phyloP scores from a whole-genome alignment of 1,140 invertebrate genomes.

The Drosophila ambigua region DNA sequence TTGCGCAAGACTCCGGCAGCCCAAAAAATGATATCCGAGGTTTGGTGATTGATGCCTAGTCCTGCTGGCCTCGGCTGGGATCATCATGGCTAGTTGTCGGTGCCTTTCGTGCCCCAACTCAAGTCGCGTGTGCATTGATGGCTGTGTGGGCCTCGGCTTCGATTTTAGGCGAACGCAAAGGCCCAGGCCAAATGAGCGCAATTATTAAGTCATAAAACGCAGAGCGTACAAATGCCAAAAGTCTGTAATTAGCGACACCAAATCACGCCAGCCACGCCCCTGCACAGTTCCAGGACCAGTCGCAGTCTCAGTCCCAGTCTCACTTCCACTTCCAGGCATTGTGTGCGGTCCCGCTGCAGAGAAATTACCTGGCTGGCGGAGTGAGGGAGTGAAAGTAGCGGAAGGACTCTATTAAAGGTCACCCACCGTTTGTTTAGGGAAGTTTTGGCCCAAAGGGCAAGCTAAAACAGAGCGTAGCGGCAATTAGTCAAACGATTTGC shows the following conservation, averaged over 20 bases:
- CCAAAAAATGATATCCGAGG: constrained; percentile 13
- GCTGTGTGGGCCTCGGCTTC: constrained; percentile 50
- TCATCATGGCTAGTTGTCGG: neutral
- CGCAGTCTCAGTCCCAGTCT: constrained; percentile 4
- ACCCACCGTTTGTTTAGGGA: constrained; percentile 65
- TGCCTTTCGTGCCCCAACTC: constrained; percentile 5
- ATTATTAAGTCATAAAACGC: constrained; percentile 80
- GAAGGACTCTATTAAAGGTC: constrained; percentile 38
- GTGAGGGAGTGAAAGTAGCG: constrained; percentile 1
- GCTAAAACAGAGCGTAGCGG: constrained; percentile 32
- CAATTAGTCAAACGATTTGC: constrained; percentile 75
- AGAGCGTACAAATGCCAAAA: constrained; percentile 58
- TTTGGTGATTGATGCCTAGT: constrained; percentile 46
- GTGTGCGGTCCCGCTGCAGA: constrained; percentile 64
- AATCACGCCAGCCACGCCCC: constrained; percentile 64
- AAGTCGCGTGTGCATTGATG: constrained; percentile 25
- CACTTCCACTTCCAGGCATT: constrained; percentile 31
- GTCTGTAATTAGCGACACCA: constrained; percentile 82
- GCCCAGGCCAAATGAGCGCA: constrained; percentile 61
- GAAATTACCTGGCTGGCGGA: constrained; percentile 36
- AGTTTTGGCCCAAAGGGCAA: constrained; percentile 49
- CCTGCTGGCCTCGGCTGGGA: neutral
- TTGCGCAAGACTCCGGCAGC: constrained; percentile 56
- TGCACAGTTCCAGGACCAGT: constrained; percentile 3
- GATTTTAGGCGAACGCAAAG: constrained; percentile 37